Evolutionary conservation across 2,888 invertebrate species (phyloP), one percentile per base, ranked within the genome.

Genomic region (Lepidochitona cinerea): DNA sequence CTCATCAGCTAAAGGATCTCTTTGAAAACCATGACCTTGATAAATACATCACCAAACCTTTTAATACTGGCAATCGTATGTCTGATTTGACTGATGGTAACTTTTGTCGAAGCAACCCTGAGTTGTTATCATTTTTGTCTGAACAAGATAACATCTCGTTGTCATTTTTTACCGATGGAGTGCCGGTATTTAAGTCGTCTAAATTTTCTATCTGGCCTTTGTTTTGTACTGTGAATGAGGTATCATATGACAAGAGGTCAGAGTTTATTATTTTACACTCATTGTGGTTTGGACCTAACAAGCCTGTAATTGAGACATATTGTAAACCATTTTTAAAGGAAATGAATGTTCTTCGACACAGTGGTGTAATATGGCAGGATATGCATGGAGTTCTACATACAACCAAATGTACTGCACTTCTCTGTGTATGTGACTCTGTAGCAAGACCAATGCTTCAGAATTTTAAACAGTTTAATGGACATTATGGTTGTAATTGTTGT

Each of bases 271-370:
- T 59, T 14, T 32, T 59, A 26, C 5, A 59, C 2, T 59, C 59
- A 29, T 59, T 59, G 59, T 59, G 59, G 59, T 59, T 59, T 59
- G 59, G 59, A 59, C 59, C 59, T 59, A 59, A 29, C 32, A 59
- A 59, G 26, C 59, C 59, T 29, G 4, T 23, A 9, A 2, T 59
- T 23, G 59, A 59, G 14, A 59, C 23, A 4, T 59, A 29, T 59
- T 59, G 59, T 59, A 59, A 59, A 29, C 59, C 59, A 23, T 59
- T 59, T 59, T 32, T 59, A 32, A 9, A 29, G 23, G 59, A 59
- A 59, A 59, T 59, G 14, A 23, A 7, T 14, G 23, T 32, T 59
- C 59, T 59, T 29, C 14, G 29, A 32, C 9, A 1, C 14, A 3
- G 12, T 14, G 26, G 59, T 59, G 26, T 59, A 29, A 59, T 14